Evolutionary conservation across 2,888 invertebrate species (phyloP), one percentile per base, ranked within the genome.

Genomic region (Altica lythri): DNA sequence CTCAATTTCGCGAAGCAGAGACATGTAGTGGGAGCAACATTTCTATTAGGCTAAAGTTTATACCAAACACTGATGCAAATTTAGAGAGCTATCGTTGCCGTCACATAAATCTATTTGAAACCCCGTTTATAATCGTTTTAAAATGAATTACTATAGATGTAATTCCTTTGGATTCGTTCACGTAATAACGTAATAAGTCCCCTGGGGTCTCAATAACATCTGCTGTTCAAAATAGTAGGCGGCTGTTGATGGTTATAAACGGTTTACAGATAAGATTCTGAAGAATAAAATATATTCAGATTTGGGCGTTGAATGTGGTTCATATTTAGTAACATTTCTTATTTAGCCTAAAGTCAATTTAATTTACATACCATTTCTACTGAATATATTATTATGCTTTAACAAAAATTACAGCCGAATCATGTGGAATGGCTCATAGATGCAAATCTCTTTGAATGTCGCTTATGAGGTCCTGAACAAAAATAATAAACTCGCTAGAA

Each of bases 181-280:
- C 70, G 70, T 72, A 70, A 72, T 71, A 70, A 70, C 68, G 66
- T 69, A 71, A 72, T 71, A 71, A 69, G 65, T 69, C 67, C 59
- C 67, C 68, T 63, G 53, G 57, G 48, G 57, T 17, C 19, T 43
- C 53, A 47, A 38, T 32, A 45, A 37, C 57, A 57, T 53, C 57
- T 57, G 57, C 45, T 55, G 34, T 42, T 45, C 37, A 43, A 29
- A 48, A 44, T 51, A 43, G 55, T 58, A 47, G 58, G 58, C 58
- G 58, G 35, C 13, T 29, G 48, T 48, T 48, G 38, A 56, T 53
- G n/a, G n/a, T n/a, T n/a, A n/a, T n/a, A n/a, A n/a, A n/a, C n/a
- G n/a, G n/a, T n/a, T n/a, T 44, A 48, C 40, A 38, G 35, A 22
- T 29, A 46, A 46, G 30, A 37, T 29, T 25, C 29, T 6, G 25